Percentiles rank a stretch among this genome's conserved stretches.
These are phyloP conservation scores for Vulpes lagopus DNA, from an alignment of 2,113 vertebrate species.

Conservation along the genomic window DNA sequence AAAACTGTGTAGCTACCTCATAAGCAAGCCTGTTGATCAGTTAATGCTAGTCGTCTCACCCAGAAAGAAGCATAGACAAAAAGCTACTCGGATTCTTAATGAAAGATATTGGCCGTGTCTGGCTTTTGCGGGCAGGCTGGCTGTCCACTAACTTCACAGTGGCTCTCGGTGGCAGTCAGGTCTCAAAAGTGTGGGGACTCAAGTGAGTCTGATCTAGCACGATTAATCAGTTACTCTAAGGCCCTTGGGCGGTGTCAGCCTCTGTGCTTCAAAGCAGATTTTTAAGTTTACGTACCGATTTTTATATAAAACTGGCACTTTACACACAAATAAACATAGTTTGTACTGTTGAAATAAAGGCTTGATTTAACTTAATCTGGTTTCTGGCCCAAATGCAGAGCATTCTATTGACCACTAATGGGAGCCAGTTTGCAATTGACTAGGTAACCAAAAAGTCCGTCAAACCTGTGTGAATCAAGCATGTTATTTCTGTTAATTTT, in stretches of 20 bases:
- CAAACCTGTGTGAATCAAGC: neutral
- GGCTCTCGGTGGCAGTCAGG: neutral
- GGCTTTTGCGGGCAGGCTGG: neutral
- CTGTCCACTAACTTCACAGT: neutral
- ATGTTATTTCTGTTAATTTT: neutral
- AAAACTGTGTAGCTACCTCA: constrained; percentile 76
- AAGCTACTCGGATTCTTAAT: neutral
- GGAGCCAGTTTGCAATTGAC: neutral
- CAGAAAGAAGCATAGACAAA: neutral
- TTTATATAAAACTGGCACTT: constrained; percentile 88
- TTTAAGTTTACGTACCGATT: constrained; percentile 85
- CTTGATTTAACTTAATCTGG: constrained; percentile 39
- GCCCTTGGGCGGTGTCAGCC: constrained; percentile 8
- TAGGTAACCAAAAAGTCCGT: neutral
- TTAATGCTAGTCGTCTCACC: neutral
- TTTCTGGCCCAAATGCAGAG: neutral
- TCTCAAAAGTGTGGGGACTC: neutral
- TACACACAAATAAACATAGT: constrained; percentile 79
- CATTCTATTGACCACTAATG: neutral
- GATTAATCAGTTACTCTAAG: neutral
- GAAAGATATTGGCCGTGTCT: neutral
- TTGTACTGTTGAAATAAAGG: constrained; percentile 16
- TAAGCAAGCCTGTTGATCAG: constrained; percentile 42
- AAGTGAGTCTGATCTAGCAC: neutral
- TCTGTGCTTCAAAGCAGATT: constrained; percentile 80